Evolutionary conservation across 2,888 invertebrate species (phyloP).

Genomic region (Bellardia bayeri): DNA sequence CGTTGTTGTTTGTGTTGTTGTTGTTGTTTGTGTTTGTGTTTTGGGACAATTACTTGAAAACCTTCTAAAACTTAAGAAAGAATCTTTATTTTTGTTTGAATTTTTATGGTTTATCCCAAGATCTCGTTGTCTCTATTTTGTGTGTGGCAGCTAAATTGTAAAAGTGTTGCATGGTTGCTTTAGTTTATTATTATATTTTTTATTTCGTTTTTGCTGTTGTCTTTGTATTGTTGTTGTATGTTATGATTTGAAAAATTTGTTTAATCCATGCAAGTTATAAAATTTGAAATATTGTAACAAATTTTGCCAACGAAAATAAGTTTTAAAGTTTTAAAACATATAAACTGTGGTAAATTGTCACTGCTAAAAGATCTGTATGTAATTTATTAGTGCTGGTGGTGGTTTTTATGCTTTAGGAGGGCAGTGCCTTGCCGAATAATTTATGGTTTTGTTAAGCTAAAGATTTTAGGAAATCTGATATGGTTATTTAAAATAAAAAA

Average conservation of each 20-base stretch:
- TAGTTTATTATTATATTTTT: slow-evolving; percentile 40
- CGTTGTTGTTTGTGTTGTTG: slow-evolving; percentile 38
- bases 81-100: slow-evolving; percentile 21
- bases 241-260: slow-evolving; percentile 65
- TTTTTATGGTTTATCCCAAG: slow-evolving; percentile 63
- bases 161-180: slow-evolving; percentile 48
- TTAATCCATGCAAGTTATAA: slow-evolving; percentile 67
- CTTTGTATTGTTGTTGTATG: slow-evolving; percentile 14
- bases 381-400: slow-evolving; percentile 56
- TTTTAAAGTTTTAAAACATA: slow-evolving; percentile 29
- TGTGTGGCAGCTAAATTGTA: slow-evolving; percentile 26
- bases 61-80: slow-evolving; percentile 52
- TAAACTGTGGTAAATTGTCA: slow-evolving; percentile 41
- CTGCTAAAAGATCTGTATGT: slow-evolving; percentile 37
- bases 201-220: slow-evolving; percentile 12
- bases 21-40: slow-evolving; percentile 43
- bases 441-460: slow-evolving; percentile 34
- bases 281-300: slow-evolving; percentile 69
- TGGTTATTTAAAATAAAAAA: slow-evolving; percentile 27
- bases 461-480: slow-evolving; percentile 19
- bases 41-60: slow-evolving; percentile 65
- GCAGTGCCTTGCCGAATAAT: slow-evolving; percentile 49
- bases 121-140: slow-evolving; percentile 52
- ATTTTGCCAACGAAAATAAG: slow-evolving; percentile 38
- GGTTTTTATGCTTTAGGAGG: slow-evolving; percentile 30